These are phyloP conservation scores for Cyphomyrus plagiostoma DNA, from an alignment of 2,113 vertebrate species.

Conservation along the genomic window DNA sequence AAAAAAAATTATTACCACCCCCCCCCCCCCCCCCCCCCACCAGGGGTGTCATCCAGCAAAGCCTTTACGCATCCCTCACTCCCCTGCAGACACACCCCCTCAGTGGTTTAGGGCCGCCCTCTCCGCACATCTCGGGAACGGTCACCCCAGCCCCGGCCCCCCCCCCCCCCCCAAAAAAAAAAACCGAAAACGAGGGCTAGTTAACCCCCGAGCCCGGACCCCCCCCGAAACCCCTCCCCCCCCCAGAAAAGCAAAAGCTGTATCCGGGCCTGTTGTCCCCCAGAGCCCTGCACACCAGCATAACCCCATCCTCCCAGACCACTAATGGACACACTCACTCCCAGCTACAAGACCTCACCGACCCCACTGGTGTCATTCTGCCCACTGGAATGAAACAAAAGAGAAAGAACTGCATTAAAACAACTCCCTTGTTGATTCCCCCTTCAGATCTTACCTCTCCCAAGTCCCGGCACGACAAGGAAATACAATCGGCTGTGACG, in stretches of 20 bases:
- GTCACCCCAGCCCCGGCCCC: neutral
- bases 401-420: constrained; percentile 8
- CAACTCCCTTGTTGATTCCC: neutral
- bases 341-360: constrained; percentile 39
- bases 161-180: neutral
- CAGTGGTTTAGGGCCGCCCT: neutral
- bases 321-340: constrained; percentile 52
- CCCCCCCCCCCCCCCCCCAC: too few relatives aligned
- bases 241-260: neutral
- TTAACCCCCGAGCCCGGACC: too few relatives aligned
- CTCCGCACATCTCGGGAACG: neutral
- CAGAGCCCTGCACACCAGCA: constrained; percentile 3
- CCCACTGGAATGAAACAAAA: constrained; percentile 46
- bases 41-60: neutral
- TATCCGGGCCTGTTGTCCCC: neutral
- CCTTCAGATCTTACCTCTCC: neutral
- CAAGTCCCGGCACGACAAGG: neutral
- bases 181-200: too few relatives aligned
- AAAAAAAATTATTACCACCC: too few relatives aligned
- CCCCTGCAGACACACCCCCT: neutral
- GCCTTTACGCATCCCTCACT: neutral
- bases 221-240: too few relatives aligned
- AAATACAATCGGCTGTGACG: constrained; percentile 53
- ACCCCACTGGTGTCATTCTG: constrained; percentile 47
- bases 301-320: constrained; percentile 27